These are phyloP conservation scores for Lepidurus packardi DNA, from an alignment of 1,140 invertebrate genomes.

Conservation along the genomic window DNA sequence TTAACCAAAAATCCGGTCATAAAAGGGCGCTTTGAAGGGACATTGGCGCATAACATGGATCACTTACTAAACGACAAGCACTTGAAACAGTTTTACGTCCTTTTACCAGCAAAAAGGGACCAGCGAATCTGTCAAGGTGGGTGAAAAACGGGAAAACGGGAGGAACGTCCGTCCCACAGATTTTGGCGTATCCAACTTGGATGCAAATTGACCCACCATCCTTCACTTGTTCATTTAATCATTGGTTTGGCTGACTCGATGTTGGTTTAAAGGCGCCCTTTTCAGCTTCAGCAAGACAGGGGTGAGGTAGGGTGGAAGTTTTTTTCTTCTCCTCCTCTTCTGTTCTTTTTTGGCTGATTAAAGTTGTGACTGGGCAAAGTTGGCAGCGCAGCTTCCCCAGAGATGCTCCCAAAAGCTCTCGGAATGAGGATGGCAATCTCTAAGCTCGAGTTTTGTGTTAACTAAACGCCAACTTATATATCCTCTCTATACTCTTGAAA, in stretches of 20 bases:
- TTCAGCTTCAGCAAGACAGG: not conserved
- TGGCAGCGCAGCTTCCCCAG: slow-evolving; percentile 4
- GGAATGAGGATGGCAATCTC: not conserved
- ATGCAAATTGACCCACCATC: slow-evolving; percentile 8
- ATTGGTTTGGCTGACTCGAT: not conserved
- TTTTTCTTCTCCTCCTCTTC: not conserved
- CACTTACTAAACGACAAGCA: slow-evolving; percentile 15
- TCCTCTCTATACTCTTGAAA: not conserved
- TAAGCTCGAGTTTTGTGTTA: not conserved
- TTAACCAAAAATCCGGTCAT: slow-evolving; percentile 11
- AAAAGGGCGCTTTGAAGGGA: not conserved
- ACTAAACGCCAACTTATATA: not conserved
- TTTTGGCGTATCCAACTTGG: not conserved
- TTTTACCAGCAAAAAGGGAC: slow-evolving; percentile 7
- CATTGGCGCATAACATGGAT: slow-evolving; percentile 9
- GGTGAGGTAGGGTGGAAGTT: not conserved
- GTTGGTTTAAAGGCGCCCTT: not conserved
- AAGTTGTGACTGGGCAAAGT: not conserved
- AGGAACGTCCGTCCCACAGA: not conserved
- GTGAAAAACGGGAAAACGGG: not conserved
- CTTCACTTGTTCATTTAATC: not conserved
- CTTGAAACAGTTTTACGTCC: not conserved
- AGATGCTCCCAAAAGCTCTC: slow-evolving; percentile 5
- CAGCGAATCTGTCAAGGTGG: not conserved
- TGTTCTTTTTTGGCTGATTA: not conserved